A percentile compares a stretch with the other conserved stretches of the same genome.
These are phyloP conservation scores for Pantherophis guttatus DNA, from an alignment of 2,113 vertebrate genomes.

Conservation along the genomic window DNA sequence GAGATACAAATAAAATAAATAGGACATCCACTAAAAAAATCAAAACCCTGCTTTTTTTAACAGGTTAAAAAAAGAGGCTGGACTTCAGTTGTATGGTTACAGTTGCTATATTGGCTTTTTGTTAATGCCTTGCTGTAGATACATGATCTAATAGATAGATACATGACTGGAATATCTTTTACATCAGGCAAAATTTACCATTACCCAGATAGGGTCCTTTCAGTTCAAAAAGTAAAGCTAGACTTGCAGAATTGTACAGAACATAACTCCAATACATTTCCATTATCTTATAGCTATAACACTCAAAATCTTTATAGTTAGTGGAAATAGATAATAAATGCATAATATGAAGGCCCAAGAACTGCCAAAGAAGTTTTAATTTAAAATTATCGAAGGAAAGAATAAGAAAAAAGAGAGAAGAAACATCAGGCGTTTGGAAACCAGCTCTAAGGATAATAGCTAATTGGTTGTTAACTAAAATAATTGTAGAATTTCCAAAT, in stretches of 20 bases:
- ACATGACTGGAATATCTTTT: not conserved
- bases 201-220: not conserved
- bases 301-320: not conserved
- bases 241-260: not conserved
- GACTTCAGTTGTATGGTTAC: not conserved
- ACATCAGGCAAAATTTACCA: not conserved
- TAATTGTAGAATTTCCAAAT: not conserved
- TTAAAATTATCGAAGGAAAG: not conserved
- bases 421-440: not conserved
- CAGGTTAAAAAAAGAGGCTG: not conserved
- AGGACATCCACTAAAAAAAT: not conserved
- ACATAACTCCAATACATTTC: not conserved
- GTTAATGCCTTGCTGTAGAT: not conserved
- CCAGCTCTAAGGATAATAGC: not conserved
- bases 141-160: not conserved
- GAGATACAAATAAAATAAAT: not conserved
- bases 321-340: not conserved
- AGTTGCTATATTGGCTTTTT: not conserved
- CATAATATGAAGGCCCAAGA: not conserved
- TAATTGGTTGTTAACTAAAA: not conserved
- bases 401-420: not conserved
- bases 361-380: not conserved
- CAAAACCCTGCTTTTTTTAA: not conserved
- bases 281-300: not conserved
- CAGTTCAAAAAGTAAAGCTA: not conserved